Conservation (phyloP, 2,888 invertebrate species). For the Choreutis nemorana region DNA sequence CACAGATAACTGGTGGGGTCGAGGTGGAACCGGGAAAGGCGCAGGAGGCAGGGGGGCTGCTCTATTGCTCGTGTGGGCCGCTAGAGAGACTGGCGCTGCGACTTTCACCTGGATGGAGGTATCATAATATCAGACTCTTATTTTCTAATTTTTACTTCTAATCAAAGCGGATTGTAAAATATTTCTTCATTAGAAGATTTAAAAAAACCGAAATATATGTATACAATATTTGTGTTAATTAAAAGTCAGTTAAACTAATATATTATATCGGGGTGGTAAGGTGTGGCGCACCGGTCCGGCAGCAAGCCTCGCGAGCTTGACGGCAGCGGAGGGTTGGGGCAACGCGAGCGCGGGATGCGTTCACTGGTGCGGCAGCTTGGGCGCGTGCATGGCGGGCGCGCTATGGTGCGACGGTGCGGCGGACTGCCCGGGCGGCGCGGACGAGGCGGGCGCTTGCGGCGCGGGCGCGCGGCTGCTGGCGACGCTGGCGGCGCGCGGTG, state of each 20-base stretch:
- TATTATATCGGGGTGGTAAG: no score
- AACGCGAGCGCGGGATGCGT: constrained; percentile 34
- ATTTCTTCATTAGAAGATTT: no score
- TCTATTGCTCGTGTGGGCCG: constrained; percentile 84
- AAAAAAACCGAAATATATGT: no score
- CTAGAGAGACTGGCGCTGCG: constrained; percentile 81
- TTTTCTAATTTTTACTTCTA: no score
- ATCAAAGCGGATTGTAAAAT: no score
- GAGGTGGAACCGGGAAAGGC: constrained; percentile 63
- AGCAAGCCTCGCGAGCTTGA: constrained; percentile 16
- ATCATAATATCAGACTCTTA: no score
- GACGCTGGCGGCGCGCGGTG: constrained; percentile 71
- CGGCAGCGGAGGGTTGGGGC: constrained; percentile 57
- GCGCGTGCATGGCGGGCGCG: constrained; percentile 77
- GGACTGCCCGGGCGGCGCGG: constrained; percentile 76
- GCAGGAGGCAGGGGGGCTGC: constrained; percentile 72
- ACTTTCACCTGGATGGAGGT: constrained; percentile 76
- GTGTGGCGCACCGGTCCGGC: constrained; percentile 14
- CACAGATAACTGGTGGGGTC: constrained; percentile 77
- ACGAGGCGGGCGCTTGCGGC: constrained; percentile 71
- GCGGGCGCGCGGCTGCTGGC: constrained; percentile 43
- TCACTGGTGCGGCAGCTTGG: constrained; percentile 72
- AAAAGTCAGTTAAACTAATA: no score
- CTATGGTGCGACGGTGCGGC: constrained; percentile 78
- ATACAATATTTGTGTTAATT: no score